Evolutionary conservation across 2,113 vertebrate genomes (phyloP).

Genomic region (Pedionomus torquatus): DNA sequence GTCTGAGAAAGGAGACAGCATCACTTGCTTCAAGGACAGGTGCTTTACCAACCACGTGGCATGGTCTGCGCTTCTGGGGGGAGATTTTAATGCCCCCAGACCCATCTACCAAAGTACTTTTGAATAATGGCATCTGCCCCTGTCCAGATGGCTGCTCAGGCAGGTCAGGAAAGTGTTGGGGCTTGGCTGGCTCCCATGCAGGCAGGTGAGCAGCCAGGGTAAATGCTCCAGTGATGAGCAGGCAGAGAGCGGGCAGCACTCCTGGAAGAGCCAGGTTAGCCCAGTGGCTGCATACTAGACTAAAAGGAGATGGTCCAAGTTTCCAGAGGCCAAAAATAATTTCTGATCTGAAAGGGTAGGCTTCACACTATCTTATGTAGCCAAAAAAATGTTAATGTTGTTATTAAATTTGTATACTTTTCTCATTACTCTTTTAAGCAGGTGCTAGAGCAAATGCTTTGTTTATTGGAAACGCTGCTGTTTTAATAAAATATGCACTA

Average conservation of each 20-base stretch:
- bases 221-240: neutral
- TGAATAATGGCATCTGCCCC: neutral
- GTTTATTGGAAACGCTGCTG: neutral
- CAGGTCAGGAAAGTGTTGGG: neutral
- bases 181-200: neutral
- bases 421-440: conserved; percentile 8
- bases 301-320: neutral
- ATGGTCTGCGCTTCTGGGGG: neutral
- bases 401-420: neutral
- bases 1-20: neutral
- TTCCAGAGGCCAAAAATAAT: neutral
- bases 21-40: conserved; percentile 7
- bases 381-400: neutral
- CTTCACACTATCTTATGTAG: neutral
- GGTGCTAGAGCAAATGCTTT: neutral
- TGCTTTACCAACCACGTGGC: neutral
- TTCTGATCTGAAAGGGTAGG: neutral
- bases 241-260: neutral
- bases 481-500: neutral
- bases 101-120: neutral
- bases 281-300: neutral
- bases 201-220: neutral
- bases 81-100: neutral
- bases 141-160: conserved; percentile 17
- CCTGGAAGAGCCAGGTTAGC: neutral